These are phyloP conservation scores for Bellardia pandia DNA, from an alignment of 2,888 invertebrate species.

Conservation along the genomic window DNA sequence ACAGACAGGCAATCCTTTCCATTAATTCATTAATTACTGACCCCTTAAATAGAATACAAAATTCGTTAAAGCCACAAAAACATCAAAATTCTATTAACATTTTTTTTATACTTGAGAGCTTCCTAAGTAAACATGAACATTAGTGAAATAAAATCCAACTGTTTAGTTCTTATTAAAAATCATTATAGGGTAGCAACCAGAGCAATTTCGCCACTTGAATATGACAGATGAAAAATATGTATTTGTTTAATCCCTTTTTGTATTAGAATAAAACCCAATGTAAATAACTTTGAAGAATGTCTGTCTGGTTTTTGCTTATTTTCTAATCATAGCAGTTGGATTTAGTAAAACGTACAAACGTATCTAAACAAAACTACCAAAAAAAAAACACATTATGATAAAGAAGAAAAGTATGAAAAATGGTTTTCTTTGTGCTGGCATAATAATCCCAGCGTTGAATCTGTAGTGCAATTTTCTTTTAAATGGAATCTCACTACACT, in stretches of 20 bases:
- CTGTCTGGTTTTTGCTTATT: slow-evolving; percentile 11
- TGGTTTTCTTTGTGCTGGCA: slow-evolving; percentile 18
- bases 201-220: neutral
- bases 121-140: slow-evolving; percentile 16
- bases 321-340: slow-evolving; percentile 36
- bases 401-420: slow-evolving; percentile 33
- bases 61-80: neutral
- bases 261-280: neutral
- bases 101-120: neutral
- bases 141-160: slow-evolving; percentile 46
- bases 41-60: neutral
- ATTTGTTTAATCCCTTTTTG: neutral
- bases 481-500: slow-evolving; percentile 6
- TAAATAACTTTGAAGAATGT: slow-evolving; percentile 21
- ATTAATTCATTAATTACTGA: neutral
- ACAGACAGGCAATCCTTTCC: neutral
- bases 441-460: slow-evolving; percentile 24
- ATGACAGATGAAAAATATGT: neutral
- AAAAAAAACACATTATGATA: slow-evolving; percentile 13
- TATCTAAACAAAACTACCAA: neutral
- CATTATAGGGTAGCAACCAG: neutral
- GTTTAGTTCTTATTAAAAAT: slow-evolving; percentile 31
- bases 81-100: slow-evolving; percentile 6
- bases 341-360: slow-evolving; percentile 22
- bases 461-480: slow-evolving; percentile 32